These are phyloP conservation scores for Pantelozetes paolii DNA, from an alignment of 2,888 invertebrate genomes.

Conservation along the genomic window DNA sequence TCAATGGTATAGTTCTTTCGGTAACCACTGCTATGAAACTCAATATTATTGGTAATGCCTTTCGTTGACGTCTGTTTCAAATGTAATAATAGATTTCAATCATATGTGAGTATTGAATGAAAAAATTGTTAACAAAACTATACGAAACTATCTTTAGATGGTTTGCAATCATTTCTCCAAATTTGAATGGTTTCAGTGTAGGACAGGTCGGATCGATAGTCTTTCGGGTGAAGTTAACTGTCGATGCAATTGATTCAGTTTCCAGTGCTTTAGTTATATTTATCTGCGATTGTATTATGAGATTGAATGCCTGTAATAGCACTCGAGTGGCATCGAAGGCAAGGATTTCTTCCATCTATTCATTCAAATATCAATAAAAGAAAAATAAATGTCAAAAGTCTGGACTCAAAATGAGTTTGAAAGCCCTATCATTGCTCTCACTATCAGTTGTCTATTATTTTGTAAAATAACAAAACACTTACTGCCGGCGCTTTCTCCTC, in stretches of 20 bases:
- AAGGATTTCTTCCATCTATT: slow-evolving; percentile 3
- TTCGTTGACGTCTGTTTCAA: slow-evolving; percentile 73
- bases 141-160: slow-evolving; percentile 30
- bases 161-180: slow-evolving; percentile 29
- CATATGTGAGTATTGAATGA: background rate
- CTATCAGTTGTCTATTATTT: background rate
- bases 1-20: slow-evolving; percentile 82
- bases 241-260: slow-evolving; percentile 8
- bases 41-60: slow-evolving; percentile 82
- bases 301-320: slow-evolving; percentile 24
- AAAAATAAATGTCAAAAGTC: slow-evolving; percentile 33
- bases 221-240: slow-evolving; percentile 26
- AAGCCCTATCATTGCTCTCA: background rate
- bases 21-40: slow-evolving; percentile 82
- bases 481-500: background rate
- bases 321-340: slow-evolving; percentile 28
- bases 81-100: background rate
- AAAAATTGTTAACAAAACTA: background rate
- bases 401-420: background rate
- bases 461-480: background rate
- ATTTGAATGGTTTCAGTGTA: slow-evolving; percentile 31
- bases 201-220: slow-evolving; percentile 33
- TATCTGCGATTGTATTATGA: slow-evolving; percentile 32
- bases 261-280: slow-evolving; percentile 28
- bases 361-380: background rate